A percentile compares a stretch with the other conserved stretches of the same genome.
phyloP scores from a whole-genome alignment of 2,797 vertebrate species.

The Merluccius polli region DNA sequence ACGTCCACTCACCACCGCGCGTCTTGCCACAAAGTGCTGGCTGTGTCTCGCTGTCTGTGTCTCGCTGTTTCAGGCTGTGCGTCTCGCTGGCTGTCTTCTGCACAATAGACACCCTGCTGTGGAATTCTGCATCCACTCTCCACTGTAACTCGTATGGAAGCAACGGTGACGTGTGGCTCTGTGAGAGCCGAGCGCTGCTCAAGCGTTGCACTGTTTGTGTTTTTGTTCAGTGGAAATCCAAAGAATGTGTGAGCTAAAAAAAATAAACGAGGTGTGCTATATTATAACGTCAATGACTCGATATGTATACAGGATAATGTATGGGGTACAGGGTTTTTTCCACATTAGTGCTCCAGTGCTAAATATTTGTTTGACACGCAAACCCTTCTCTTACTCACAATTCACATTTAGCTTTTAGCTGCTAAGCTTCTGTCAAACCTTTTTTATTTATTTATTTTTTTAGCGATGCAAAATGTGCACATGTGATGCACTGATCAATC shows the following conservation, averaged over 20 bases:
- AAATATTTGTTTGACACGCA: not conserved
- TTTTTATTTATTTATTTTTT: not conserved
- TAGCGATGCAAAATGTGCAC: not conserved
- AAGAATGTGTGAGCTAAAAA: not conserved
- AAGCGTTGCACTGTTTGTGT: not conserved
- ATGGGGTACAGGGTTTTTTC: not conserved
- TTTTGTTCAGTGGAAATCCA: slow-evolving; percentile 2
- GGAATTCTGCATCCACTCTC: not conserved
- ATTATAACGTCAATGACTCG: not conserved
- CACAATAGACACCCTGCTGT: slow-evolving; percentile 2
- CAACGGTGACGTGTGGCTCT: not conserved
- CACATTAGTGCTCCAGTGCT: not conserved
- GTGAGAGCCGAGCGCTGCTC: not conserved
- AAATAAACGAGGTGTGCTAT: not conserved
- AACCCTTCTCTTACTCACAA: not conserved
- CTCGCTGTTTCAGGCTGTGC: not conserved
- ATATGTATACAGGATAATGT: not conserved
- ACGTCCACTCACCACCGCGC: slow-evolving; percentile 56
- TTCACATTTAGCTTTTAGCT: not conserved
- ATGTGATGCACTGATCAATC: too few relatives aligned
- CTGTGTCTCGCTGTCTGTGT: slow-evolving; percentile 13
- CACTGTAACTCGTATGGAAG: not conserved
- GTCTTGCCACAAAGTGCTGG: slow-evolving; percentile 43
- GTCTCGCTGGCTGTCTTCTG: slow-evolving; percentile 1
- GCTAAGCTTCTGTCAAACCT: not conserved